Percentiles rank a stretch among this genome's conserved stretches.
phyloP scores from a whole-genome alignment of 2,113 vertebrate species.

The Carassius carassius region DNA sequence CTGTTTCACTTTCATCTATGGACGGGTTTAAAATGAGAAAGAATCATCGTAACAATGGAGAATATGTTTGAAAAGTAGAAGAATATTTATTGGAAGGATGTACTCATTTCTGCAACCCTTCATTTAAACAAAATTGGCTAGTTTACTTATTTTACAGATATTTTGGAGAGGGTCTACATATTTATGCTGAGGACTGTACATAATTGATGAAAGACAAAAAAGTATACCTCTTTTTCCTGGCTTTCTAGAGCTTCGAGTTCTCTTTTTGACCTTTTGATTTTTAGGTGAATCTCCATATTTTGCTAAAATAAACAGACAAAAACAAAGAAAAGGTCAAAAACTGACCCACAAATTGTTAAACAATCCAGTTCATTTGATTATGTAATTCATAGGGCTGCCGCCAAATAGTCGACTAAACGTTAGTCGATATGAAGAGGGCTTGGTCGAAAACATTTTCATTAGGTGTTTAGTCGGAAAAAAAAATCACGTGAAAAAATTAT shows the following conservation, averaged over 20 bases:
- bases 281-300: slow-evolving; percentile 97
- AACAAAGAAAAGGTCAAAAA: not conserved
- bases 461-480: no score
- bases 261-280: slow-evolving; percentile 92
- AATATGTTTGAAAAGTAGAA: not conserved
- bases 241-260: slow-evolving; percentile 94
- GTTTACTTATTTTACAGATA: no score
- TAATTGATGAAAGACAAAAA: not conserved
- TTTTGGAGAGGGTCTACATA: no score
- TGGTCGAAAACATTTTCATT: no score
- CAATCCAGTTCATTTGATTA: no score
- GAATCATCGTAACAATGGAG: not conserved
- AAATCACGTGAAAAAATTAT: no score
- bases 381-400: no score
- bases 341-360: not conserved
- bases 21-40: not conserved
- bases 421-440: no score
- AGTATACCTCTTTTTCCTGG: slow-evolving; percentile 81
- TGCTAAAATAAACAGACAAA: slow-evolving; percentile 76
- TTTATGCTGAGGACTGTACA: not conserved
- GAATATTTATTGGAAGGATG: not conserved
- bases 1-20: slow-evolving; percentile 67
- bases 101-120: no score
- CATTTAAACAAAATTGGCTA: no score
- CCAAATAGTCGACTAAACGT: no score